phyloP scores from a whole-genome alignment of 2,888 invertebrate species.

The Nipponacmea schrenckii region DNA sequence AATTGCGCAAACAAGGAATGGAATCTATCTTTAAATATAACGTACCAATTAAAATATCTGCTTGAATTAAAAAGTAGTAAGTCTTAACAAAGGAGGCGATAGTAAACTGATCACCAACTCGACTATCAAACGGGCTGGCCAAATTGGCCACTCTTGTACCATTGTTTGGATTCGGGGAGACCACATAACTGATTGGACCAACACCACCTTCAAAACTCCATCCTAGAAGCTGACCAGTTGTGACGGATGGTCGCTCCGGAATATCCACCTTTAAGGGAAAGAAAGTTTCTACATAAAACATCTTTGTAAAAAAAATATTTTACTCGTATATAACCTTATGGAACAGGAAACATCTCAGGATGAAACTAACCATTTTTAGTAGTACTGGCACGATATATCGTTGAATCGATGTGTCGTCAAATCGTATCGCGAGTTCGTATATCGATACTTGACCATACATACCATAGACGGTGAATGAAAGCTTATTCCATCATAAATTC shows the following conservation, averaged over 20 bases:
- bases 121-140: not conserved
- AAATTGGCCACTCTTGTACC: slow-evolving; percentile 9
- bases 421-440: too few relatives aligned
- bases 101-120: slow-evolving; percentile 4
- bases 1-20: too few relatives aligned
- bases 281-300: not conserved
- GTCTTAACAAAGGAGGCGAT: slow-evolving; percentile 14
- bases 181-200: slow-evolving; percentile 17
- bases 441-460: too few relatives aligned
- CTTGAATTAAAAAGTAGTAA: slow-evolving; percentile 16
- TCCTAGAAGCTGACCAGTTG: slow-evolving; percentile 13
- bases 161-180: not conserved
- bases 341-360: too few relatives aligned
- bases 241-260: slow-evolving; percentile 4
- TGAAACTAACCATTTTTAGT: too few relatives aligned
- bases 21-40: too few relatives aligned
- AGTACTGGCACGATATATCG: too few relatives aligned
- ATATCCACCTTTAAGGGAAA: slow-evolving; percentile 6
- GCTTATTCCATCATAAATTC: too few relatives aligned
- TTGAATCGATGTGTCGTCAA: too few relatives aligned
- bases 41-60: slow-evolving; percentile 8
- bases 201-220: slow-evolving; percentile 13
- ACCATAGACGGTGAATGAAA: too few relatives aligned
- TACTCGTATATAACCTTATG: too few relatives aligned
- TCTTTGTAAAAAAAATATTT: too few relatives aligned